Conservation (phyloP, 2,888 invertebrate species). For the Sphaerophoria taeniata region DNA sequence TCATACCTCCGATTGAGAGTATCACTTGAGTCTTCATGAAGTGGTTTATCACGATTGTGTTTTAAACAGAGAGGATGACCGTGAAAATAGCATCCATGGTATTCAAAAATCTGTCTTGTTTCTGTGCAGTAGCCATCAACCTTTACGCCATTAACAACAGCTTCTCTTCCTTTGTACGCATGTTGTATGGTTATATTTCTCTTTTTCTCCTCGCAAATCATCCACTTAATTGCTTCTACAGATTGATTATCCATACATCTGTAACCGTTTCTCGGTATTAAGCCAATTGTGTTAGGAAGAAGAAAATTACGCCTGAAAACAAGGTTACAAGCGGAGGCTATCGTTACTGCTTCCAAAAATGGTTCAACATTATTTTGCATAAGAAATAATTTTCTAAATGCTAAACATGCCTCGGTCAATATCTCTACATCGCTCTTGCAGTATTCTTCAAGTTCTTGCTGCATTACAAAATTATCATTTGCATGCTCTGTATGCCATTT, state of each 20-base stretch:
- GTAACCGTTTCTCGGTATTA: slow-evolving; percentile 17
- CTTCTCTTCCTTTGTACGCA: neutral
- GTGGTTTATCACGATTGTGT: neutral
- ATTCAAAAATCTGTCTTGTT: neutral
- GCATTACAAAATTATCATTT: neutral
- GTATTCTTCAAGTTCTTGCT: slow-evolving; percentile 31
- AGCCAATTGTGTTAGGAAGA: slow-evolving; percentile 4
- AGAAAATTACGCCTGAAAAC: slow-evolving; percentile 2
- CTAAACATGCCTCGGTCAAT: slow-evolving; percentile 22
- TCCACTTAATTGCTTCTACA: neutral
- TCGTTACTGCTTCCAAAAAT: slow-evolving; percentile 1
- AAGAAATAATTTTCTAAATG: slow-evolving; percentile 25
- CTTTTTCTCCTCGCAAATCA: neutral
- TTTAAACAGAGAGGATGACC: slow-evolving; percentile 17
- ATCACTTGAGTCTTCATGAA: neutral
- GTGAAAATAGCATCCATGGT: slow-evolving; percentile 45
- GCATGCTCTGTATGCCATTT: slow-evolving; percentile 1
- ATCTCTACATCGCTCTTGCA: slow-evolving; percentile 36
- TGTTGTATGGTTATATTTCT: neutral
- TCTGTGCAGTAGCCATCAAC: neutral
- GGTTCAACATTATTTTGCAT: slow-evolving; percentile 9
- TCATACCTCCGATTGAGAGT: neutral
- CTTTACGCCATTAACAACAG: neutral
- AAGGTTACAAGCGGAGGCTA: slow-evolving; percentile 1
- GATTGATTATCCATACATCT: slow-evolving; percentile 9